Percentiles rank a stretch among this genome's conserved stretches.
phyloP scores from a whole-genome alignment of 2,888 invertebrate species.

The Cantharis flavilabris region DNA sequence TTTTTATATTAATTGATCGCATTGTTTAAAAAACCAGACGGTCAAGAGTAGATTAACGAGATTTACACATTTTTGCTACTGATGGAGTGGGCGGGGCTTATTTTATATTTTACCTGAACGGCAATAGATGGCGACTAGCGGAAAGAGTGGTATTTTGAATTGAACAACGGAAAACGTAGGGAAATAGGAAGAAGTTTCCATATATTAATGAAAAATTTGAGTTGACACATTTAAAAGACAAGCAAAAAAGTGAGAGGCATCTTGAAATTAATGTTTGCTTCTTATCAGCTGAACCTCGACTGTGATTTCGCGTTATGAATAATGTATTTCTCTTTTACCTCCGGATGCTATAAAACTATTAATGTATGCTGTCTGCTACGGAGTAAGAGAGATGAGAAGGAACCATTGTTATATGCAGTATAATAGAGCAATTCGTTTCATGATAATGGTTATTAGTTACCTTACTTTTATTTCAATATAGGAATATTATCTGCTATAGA shows the following conservation, averaged over 20 bases:
- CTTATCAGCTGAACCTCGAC: conserved; percentile 27
- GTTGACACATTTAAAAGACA: conserved; percentile 17
- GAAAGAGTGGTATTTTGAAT: not conserved
- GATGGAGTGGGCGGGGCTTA: too few relatives aligned
- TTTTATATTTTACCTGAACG: too few relatives aligned
- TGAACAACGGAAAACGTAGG: conserved; percentile 2
- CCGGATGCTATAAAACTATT: conserved; percentile 29
- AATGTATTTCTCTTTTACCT: conserved; percentile 25
- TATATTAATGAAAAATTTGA: conserved; percentile 18
- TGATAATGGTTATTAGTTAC: conserved; percentile 3
- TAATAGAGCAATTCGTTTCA: conserved; percentile 15
- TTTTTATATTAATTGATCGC: not conserved
- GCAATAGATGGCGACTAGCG: not conserved
- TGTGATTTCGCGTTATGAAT: conserved; percentile 26
- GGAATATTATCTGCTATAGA: conserved; percentile 1
- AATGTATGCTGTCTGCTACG: conserved; percentile 21
- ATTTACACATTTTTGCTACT: too few relatives aligned
- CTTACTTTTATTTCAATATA: conserved; percentile 4
- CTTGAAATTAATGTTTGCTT: conserved; percentile 28
- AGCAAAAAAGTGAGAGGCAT: conserved; percentile 21
- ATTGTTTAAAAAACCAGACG: too few relatives aligned
- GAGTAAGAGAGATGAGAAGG: conserved; percentile 3
- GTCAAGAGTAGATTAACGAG: too few relatives aligned
- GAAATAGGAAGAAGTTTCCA: conserved; percentile 12
- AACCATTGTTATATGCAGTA: conserved; percentile 8